Percentiles rank a stretch among this genome's conserved stretches.
Conservation (phyloP, 2,113 vertebrate genomes). For the Onychostruthus taczanowskii region DNA sequence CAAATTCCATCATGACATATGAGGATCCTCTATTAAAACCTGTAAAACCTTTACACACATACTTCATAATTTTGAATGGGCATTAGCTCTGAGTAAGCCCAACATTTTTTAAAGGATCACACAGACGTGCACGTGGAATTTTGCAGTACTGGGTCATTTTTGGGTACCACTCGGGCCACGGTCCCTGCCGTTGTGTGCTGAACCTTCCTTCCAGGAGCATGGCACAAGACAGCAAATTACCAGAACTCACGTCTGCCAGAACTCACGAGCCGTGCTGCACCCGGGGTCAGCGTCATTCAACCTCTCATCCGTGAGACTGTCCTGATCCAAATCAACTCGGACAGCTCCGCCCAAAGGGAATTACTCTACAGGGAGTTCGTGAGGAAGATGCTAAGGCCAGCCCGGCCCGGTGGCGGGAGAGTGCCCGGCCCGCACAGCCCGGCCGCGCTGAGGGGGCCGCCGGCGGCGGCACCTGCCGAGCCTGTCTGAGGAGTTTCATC, state of each 20-base stretch:
- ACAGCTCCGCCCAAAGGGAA: background rate
- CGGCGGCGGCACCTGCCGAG: conserved; percentile 16
- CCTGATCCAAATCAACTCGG: background rate
- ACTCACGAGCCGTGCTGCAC: background rate
- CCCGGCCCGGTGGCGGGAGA: background rate
- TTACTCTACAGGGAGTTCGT: accelerated
- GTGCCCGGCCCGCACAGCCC: background rate
- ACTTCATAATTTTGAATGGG: accelerated
- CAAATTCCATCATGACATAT: background rate
- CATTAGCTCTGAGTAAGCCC: background rate
- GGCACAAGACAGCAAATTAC: accelerated
- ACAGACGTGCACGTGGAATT: accelerated
- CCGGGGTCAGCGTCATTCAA: background rate
- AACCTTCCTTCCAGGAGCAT: background rate
- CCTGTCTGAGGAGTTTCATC: background rate
- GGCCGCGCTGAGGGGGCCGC: background rate
- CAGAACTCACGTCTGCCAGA: background rate
- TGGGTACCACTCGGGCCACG: background rate
- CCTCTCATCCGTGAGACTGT: background rate
- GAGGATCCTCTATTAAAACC: background rate
- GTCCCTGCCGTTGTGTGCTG: background rate
- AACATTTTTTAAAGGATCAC: background rate
- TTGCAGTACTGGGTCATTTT: background rate
- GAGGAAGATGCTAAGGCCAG: background rate
- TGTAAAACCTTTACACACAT: background rate